Percentiles rank a stretch among this genome's conserved stretches.
These are phyloP conservation scores for Drosophila fulvimacula DNA, from an alignment of 2,888 invertebrate species.

Conservation along the genomic window DNA sequence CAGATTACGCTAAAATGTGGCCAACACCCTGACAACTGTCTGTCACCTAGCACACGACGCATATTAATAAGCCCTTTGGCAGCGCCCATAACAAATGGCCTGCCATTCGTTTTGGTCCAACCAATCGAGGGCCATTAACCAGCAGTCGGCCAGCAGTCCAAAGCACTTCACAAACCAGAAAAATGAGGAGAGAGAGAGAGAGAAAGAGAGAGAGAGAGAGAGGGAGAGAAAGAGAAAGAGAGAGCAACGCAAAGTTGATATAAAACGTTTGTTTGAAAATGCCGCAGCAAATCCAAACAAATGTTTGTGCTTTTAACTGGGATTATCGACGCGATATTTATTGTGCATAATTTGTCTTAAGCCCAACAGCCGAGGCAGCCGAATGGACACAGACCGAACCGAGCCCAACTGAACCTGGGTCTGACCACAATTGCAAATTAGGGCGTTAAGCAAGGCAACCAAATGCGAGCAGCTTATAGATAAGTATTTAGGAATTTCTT, in stretches of 20 bases:
- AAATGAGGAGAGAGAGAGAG: too few relatives aligned
- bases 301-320: slow-evolving; percentile 76
- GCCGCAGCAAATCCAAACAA: slow-evolving; percentile 70
- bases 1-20: slow-evolving; percentile 58
- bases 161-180: slow-evolving; percentile 27
- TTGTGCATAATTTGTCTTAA: slow-evolving; percentile 68
- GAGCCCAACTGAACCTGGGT: not conserved
- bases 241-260: slow-evolving; percentile 16
- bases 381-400: not conserved
- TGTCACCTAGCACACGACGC: slow-evolving; percentile 62
- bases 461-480: slow-evolving; percentile 31
- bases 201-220: not conserved
- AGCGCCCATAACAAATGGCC: slow-evolving; percentile 70
- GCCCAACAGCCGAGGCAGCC: slow-evolving; percentile 28
- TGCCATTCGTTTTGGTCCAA: slow-evolving; percentile 62
- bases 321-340: slow-evolving; percentile 77
- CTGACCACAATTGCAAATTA: slow-evolving; percentile 41
- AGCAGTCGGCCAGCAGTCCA: slow-evolving; percentile 33
- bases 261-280: slow-evolving; percentile 49
- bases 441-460: slow-evolving; percentile 4
- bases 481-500: slow-evolving; percentile 12
- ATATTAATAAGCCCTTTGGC: slow-evolving; percentile 75
- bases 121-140: slow-evolving; percentile 73
- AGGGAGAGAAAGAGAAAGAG: not conserved
- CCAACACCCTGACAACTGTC: slow-evolving; percentile 25